Conservation (phyloP, 2,113 vertebrate species). For the Miniopterus natalensis region DNA sequence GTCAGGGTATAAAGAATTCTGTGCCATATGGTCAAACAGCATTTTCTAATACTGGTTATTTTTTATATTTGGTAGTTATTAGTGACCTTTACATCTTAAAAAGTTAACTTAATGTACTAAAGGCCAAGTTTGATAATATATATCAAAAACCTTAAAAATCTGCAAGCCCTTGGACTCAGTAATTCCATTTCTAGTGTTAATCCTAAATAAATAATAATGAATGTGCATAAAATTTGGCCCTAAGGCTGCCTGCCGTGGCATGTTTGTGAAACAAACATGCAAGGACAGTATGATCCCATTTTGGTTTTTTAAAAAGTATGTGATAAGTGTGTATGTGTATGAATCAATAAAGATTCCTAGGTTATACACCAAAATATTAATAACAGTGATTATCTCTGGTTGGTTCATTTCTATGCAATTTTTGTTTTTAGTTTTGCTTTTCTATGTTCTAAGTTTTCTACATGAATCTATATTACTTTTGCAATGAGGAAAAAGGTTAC, state of each 20-base stretch:
- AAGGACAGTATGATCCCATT: not conserved
- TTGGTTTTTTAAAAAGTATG: not conserved
- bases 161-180: not conserved
- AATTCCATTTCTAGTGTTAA: conserved; percentile 44
- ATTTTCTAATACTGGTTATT: not conserved
- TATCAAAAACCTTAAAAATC: conserved; percentile 4
- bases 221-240: not conserved
- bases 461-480: conserved; percentile 21
- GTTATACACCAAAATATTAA: not conserved
- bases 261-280: not conserved
- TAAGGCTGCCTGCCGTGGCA: not conserved
- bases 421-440: conserved; percentile 56
- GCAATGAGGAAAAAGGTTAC: conserved; percentile 47
- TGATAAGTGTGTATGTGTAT: not conserved
- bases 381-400: not conserved
- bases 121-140: not conserved
- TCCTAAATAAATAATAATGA: conserved; percentile 36
- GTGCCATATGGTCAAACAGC: not conserved
- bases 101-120: not conserved
- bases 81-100: conserved; percentile 33
- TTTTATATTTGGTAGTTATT: conserved; percentile 13
- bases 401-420: not conserved
- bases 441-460: conserved; percentile 40
- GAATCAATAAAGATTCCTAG: not conserved
- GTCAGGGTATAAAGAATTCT: conserved; percentile 26